Percentiles rank a stretch among this genome's conserved stretches.
These are phyloP conservation scores for Pachyseris speciosa DNA, from an alignment of 64 coral and sea anemone species.

Conservation along the genomic window DNA sequence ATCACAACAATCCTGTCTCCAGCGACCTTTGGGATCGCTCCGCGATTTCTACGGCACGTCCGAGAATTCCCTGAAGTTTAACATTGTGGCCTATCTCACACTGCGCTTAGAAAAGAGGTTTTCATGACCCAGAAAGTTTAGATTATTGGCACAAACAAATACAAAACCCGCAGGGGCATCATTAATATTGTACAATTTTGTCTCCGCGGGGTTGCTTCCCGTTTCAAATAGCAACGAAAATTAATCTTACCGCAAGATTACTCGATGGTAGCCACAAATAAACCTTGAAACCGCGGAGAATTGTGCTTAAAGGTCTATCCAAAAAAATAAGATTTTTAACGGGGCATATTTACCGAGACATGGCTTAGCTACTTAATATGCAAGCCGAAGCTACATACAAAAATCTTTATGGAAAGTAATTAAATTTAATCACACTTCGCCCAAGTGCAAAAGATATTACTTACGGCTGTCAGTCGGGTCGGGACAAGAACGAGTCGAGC, in stretches of 20 bases:
- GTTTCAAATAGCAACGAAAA: slow-evolving; percentile 35
- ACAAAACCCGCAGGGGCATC: slow-evolving; percentile 4
- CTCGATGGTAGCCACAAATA: not conserved
- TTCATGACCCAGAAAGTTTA: not conserved
- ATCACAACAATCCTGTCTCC: not conserved
- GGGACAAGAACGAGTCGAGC: not conserved
- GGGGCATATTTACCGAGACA: not conserved
- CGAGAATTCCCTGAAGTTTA: not conserved
- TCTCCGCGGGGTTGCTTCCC: slow-evolving; percentile 8
- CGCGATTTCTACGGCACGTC: not conserved
- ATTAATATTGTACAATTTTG: slow-evolving; percentile 38
- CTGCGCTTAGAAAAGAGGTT: not conserved
- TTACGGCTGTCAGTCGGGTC: not conserved
- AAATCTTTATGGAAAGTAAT: slow-evolving; percentile 46
- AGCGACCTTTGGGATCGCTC: not conserved
- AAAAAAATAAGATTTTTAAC: not conserved
- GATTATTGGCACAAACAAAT: slow-evolving; percentile 43
- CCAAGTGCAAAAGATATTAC: slow-evolving; percentile 42
- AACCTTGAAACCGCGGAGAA: not conserved
- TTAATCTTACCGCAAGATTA: not conserved
- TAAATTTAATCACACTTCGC: slow-evolving; percentile 32
- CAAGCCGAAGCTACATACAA: slow-evolving; percentile 17
- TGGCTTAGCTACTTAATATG: slow-evolving; percentile 1
- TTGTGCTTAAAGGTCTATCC: not conserved
- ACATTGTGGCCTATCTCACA: not conserved